A percentile compares a stretch with the other conserved stretches of the same genome.
These are phyloP conservation scores for Callinectes sapidus DNA, from an alignment of 2,888 invertebrate species.

Conservation along the genomic window DNA sequence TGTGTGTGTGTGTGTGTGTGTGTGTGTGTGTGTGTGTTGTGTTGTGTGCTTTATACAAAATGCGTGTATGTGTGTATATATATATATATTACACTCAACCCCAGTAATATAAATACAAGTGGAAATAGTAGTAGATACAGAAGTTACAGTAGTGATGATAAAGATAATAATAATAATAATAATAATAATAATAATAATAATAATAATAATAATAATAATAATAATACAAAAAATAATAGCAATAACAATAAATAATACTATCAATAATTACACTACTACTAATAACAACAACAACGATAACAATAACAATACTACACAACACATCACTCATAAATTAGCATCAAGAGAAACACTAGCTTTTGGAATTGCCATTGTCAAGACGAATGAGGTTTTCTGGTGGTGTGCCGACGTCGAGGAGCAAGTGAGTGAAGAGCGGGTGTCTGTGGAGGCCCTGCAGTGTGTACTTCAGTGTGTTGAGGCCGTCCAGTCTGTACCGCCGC, in stretches of 20 bases:
- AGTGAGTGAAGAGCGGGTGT: conserved; percentile 76
- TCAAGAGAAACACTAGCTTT: background rate
- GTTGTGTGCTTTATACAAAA: too few relatives aligned
- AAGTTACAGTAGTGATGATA: background rate
- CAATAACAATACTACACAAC: background rate
- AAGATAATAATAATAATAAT: background rate
- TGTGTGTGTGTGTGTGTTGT: background rate
- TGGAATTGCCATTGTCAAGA: conserved; percentile 35
- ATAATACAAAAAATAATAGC: background rate
- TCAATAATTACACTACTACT: background rate
- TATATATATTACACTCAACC: background rate
- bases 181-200: background rate
- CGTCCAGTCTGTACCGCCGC: conserved; percentile 75
- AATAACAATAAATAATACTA: background rate
- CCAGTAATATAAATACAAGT: background rate
- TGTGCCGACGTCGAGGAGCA: conserved; percentile 77
- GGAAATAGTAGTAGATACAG: background rate
- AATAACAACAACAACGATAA: background rate
- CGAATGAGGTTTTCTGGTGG: conserved; percentile 74
- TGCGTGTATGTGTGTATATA: background rate
- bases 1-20: too few relatives aligned
- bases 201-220: background rate
- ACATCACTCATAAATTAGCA: background rate
- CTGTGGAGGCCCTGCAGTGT: conserved; percentile 74
- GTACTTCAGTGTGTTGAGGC: conserved; percentile 77